phyloP scores from a whole-genome alignment of 2,888 invertebrate species.

The Drosophila planitibia region DNA sequence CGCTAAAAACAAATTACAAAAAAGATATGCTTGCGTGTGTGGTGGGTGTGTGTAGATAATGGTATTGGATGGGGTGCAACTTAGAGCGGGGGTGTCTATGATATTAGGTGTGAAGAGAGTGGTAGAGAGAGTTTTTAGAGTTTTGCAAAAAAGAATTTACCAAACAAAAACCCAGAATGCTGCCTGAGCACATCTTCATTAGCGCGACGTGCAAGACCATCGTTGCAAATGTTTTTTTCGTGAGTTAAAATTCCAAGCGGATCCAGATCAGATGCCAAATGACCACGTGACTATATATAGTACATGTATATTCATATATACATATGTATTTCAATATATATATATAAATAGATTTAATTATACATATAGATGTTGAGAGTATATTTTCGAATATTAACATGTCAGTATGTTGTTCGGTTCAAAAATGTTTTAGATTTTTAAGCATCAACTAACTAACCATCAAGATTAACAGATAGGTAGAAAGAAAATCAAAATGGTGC shows the following conservation, averaged over 20 bases:
- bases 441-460: conserved; percentile 43
- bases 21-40: conserved; percentile 37
- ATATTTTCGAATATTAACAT: conserved; percentile 35
- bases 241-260: conserved; percentile 89
- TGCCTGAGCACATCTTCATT: conserved; percentile 85
- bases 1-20: conserved; percentile 33
- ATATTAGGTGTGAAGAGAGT: conserved; percentile 26
- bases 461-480: conserved; percentile 13
- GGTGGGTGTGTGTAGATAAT: conserved; percentile 37
- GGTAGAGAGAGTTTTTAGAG: conserved; percentile 42
- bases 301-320: conserved; percentile 29
- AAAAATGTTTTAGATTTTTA: conserved; percentile 14
- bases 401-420: conserved; percentile 40
- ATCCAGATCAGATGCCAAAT: conserved; percentile 93
- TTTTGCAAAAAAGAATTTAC: conserved; percentile 80
- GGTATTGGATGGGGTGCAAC: conserved; percentile 48
- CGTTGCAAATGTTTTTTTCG: conserved; percentile 84
- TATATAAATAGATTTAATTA: conserved; percentile 33
- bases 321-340: conserved; percentile 19
- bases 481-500: conserved; percentile 43
- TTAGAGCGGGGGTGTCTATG: conserved; percentile 29
- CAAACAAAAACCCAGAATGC: conserved; percentile 85
- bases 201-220: conserved; percentile 85
- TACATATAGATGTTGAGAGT: conserved; percentile 37
- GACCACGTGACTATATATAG: conserved; percentile 90